These are phyloP conservation scores for Phrynocephalus vlangalii DNA, from an alignment of 2,797 vertebrate genomes.

Conservation along the genomic window DNA sequence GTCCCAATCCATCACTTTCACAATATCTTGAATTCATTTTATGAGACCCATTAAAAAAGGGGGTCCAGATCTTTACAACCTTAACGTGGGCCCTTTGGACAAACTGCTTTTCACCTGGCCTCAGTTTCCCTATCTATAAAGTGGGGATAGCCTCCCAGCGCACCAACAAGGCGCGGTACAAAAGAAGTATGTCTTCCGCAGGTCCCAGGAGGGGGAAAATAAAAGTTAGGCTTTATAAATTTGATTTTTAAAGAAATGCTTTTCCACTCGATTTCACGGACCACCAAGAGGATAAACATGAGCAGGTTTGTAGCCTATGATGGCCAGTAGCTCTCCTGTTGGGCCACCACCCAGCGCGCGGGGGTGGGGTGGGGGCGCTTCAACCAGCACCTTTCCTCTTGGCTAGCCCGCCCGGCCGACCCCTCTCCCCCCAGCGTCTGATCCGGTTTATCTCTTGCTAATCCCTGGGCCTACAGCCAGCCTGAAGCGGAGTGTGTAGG, in stretches of 20 bases:
- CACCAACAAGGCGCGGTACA: not conserved
- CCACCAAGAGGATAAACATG: no score
- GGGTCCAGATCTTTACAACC: not conserved
- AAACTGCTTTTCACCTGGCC: not conserved
- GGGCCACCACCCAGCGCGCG: not conserved
- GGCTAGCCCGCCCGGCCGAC: not conserved
- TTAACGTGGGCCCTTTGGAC: not conserved
- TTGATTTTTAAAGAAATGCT: not conserved
- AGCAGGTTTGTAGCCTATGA: not conserved
- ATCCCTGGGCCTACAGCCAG: constrained; percentile 10
- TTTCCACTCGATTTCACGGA: no score
- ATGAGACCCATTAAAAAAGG: no score
- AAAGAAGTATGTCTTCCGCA: not conserved
- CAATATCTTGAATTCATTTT: not conserved
- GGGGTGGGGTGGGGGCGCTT: not conserved
- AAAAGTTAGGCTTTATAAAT: not conserved
- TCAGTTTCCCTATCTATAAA: not conserved
- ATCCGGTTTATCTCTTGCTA: not conserved
- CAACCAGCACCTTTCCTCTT: not conserved
- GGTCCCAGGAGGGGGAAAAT: not conserved
- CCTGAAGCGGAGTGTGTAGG: not conserved
- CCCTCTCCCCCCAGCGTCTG: not conserved
- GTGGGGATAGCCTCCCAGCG: not conserved
- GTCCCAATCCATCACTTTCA: no score
- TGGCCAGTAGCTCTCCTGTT: not conserved